A percentile compares a stretch with the other conserved stretches of the same genome.
Conservation (phyloP, 2,888 invertebrate genomes). For the Drosophila bunnanda region DNA sequence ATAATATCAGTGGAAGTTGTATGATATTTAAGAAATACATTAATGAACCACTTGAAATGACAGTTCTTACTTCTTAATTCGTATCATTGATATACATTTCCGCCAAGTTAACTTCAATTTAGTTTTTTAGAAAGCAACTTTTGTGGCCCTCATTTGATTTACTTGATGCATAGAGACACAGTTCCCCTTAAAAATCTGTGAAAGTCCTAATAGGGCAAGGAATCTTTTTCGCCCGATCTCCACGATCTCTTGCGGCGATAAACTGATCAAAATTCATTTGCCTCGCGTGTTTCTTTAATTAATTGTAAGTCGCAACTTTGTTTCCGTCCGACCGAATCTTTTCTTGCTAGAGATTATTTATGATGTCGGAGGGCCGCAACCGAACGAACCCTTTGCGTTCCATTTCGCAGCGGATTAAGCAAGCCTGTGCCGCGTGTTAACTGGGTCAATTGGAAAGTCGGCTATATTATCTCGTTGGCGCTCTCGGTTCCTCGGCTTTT, state of each 20-base stretch:
- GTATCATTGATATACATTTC: too few relatives aligned
- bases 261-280: constrained; percentile 53
- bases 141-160: not conserved
- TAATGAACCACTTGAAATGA: not conserved
- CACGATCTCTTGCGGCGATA: constrained; percentile 45
- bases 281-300: constrained; percentile 56
- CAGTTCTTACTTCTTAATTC: fast-evolving
- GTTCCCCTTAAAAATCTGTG: not conserved
- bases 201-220: constrained; percentile 41
- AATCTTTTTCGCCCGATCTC: constrained; percentile 22
- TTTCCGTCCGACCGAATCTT: constrained; percentile 7
- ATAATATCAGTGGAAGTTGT: not conserved
- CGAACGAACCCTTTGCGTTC: constrained; percentile 19
- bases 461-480: constrained; percentile 53
- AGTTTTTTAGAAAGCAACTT: not conserved
- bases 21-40: not conserved
- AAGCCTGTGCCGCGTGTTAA: constrained; percentile 30
- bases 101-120: not conserved
- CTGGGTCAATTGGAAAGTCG: constrained; percentile 72
- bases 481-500: constrained; percentile 8
- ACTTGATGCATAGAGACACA: not conserved
- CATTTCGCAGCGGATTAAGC: constrained; percentile 51
- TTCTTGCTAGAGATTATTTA: constrained; percentile 17
- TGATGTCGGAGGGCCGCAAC: not conserved
- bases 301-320: constrained; percentile 38